Percentiles rank a stretch among this genome's conserved stretches.
phyloP scores from a whole-genome alignment of 2,797 vertebrate species.

The Tinamus major region DNA sequence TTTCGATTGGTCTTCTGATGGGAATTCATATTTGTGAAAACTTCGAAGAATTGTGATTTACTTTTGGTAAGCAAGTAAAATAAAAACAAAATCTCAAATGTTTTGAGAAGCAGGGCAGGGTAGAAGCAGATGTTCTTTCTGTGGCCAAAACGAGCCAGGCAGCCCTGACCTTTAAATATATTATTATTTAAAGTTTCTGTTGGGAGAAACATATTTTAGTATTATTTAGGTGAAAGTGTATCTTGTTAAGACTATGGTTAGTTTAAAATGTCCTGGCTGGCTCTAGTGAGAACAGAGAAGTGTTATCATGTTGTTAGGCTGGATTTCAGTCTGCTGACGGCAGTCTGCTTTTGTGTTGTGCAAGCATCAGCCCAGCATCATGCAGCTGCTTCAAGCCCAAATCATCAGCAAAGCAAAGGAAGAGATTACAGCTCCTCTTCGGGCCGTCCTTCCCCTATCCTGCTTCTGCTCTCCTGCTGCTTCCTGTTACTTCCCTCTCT shows the following conservation, averaged over 20 bases:
- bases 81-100: neutral
- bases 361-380: slow-evolving; percentile 10
- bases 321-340: slow-evolving; percentile 47
- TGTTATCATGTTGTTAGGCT: neutral
- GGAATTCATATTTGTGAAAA: neutral
- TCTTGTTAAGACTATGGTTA: slow-evolving; percentile 24
- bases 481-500: neutral
- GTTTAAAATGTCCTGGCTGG: neutral
- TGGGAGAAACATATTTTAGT: neutral
- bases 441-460: slow-evolving; percentile 30
- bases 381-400: neutral
- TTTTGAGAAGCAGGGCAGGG: neutral
- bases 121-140: neutral
- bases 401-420: slow-evolving; percentile 40
- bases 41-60: neutral
- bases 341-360: slow-evolving; percentile 16
- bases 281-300: slow-evolving; percentile 32
- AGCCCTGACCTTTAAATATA: neutral
- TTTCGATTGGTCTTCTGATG: neutral
- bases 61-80: neutral
- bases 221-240: slow-evolving; percentile 26
- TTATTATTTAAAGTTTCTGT: neutral
- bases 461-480: slow-evolving; percentile 35
- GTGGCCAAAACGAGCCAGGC: neutral
- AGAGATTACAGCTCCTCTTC: slow-evolving; percentile 42